Percentiles rank a stretch among this genome's conserved stretches.
Conservation (phyloP, 2,113 vertebrate species). For the Athene cunicularia region DNA sequence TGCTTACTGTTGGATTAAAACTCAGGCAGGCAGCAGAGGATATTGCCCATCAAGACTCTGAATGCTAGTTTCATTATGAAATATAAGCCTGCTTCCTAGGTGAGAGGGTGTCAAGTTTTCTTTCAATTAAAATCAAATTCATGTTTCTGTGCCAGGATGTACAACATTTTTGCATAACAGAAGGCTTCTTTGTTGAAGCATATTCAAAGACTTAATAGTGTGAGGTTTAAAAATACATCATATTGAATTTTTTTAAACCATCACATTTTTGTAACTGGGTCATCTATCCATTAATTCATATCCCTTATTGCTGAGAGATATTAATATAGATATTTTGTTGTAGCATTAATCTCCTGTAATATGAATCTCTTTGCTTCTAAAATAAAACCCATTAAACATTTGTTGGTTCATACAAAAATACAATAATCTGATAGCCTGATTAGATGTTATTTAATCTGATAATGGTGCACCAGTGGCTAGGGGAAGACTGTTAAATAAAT, state of each 20-base stretch:
- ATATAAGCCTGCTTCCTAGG: not conserved
- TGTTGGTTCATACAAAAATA: slow-evolving; percentile 39
- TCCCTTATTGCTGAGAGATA: slow-evolving; percentile 32
- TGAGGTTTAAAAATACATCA: slow-evolving; percentile 36
- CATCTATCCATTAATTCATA: slow-evolving; percentile 58
- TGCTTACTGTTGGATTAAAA: not conserved
- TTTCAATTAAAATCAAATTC: slow-evolving; percentile 44
- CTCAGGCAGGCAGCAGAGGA: not conserved
- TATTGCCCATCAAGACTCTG: not conserved
- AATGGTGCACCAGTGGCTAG: slow-evolving; percentile 9
- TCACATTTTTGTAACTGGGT: slow-evolving; percentile 59
- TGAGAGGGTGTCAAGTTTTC: not conserved
- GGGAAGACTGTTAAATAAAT: slow-evolving; percentile 11
- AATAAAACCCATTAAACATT: slow-evolving; percentile 57
- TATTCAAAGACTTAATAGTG: not conserved
- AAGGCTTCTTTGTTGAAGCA: not conserved
- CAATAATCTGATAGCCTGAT: slow-evolving; percentile 56
- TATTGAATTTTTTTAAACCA: slow-evolving; percentile 28
- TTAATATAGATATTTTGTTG: slow-evolving; percentile 58
- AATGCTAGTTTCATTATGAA: not conserved
- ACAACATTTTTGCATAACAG: not conserved
- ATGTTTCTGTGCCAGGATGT: not conserved
- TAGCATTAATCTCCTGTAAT: slow-evolving; percentile 43
- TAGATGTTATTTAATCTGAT: slow-evolving; percentile 60
- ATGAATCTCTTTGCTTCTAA: slow-evolving; percentile 27